Base-by-base conservation (phyloP, 2,888 invertebrate genomes). In the Aspidapion aeneum region DNA sequence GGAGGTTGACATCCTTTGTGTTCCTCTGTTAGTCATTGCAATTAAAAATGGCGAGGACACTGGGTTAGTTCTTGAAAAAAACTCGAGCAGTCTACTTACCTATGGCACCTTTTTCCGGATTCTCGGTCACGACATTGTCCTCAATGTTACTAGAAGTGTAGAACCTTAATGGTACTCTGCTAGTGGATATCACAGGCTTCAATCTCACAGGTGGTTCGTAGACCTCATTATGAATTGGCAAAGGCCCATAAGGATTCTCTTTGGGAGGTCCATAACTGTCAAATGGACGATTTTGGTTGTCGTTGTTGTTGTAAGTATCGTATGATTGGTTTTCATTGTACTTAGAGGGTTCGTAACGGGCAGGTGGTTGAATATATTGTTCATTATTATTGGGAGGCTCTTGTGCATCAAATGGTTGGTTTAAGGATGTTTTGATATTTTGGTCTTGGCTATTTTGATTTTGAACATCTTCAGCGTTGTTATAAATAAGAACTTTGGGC, bases 81-180 rank as follows among this genome's bases (percentile, higher is more conserved):
- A n/a, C n/a, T n/a, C n/a, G n/a, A n/a, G n/a, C n/a, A n/a, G n/a
- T n/a, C 48, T 60, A 21, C 61, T 57, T 63, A 68, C 68, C 68
- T 58, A 64, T 63, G 18, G 68, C 55, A 49, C 59, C 66, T 18
- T 63, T 62, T 17, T 68, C 71, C 2, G 75, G 74, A 22, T 66
- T 59, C 64, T 71, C 71, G 12, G 75, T 75, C 70, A 84, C 84
- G 16, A 84, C 83, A 58, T 85, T 85, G 1, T 83, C 82, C 60
- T 83, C 82, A 66, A 82, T 80, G 35, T 83, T 82, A 66, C 83
- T 82, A 74, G 85, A 79, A 72, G 82, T 84, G 74, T 86, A 88
- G 75, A 86, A 88, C 71, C 85, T 82, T 55, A 88, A 78, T 56
- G 89, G 88, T 63, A 87, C 83, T 68, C 85, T 35, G 35, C 35